A percentile compares a stretch with the other conserved stretches of the same genome.
Conservation (phyloP, 2,888 invertebrate species). For the Volucella inanis region DNA sequence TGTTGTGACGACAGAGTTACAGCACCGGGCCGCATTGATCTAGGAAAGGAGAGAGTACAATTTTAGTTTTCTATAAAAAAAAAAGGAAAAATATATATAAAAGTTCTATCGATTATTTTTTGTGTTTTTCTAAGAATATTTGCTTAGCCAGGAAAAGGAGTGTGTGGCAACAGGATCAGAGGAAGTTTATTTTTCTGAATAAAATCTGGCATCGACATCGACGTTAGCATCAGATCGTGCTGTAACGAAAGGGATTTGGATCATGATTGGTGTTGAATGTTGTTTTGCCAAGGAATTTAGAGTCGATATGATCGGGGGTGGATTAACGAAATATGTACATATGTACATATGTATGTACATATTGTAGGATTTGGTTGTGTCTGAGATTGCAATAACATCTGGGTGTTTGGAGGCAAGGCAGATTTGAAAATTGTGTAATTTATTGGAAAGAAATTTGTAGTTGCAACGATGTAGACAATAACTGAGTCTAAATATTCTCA, state of each 20-base stretch:
- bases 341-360: background rate
- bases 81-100: background rate
- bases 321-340: slow-evolving; percentile 26
- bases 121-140: slow-evolving; percentile 53
- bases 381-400: background rate
- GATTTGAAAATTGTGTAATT: slow-evolving; percentile 21
- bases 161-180: slow-evolving; percentile 13
- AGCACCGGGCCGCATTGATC: slow-evolving; percentile 63
- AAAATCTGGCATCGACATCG: too few species aligned
- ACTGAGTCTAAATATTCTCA: too few species aligned
- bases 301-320: slow-evolving; percentile 58
- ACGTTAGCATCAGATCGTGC: slow-evolving; percentile 22
- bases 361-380: background rate
- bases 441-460: background rate
- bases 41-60: slow-evolving; percentile 38
- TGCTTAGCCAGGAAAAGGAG: slow-evolving; percentile 26
- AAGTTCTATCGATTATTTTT: slow-evolving; percentile 41
- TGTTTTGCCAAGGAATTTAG: slow-evolving; percentile 59
- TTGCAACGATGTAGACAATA: too few species aligned
- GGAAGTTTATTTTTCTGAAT: background rate
- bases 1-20: background rate
- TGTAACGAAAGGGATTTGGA: slow-evolving; percentile 39
- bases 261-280: slow-evolving; percentile 56
- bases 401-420: background rate
- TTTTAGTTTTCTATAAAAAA: slow-evolving; percentile 15